Conservation (phyloP, 2,888 invertebrate genomes). For the Limnephilus marmoratus region DNA sequence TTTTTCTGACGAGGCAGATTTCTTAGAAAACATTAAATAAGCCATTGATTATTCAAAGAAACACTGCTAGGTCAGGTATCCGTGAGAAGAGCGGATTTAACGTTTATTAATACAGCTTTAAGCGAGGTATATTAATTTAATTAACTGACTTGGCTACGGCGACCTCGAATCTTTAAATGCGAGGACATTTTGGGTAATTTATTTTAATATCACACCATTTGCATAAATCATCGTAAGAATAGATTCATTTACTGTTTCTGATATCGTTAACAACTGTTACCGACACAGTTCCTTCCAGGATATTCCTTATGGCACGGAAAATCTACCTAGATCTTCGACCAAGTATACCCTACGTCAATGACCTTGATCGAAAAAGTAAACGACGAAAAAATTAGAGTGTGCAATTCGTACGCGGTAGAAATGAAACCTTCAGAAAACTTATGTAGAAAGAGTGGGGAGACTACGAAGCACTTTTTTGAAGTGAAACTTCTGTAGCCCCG, state of each 20-base stretch:
- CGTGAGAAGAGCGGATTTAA: background rate
- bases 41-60: background rate
- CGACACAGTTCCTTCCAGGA: background rate
- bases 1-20: background rate
- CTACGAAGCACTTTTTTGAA: too few species aligned
- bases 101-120: background rate
- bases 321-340: too few species aligned
- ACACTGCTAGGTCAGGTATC: conserved; percentile 28
- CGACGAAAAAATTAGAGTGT: too few species aligned
- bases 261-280: conserved; percentile 30
- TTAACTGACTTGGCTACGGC: background rate
- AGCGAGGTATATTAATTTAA: conserved; percentile 2
- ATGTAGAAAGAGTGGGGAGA: too few species aligned
- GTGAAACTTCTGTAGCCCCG: too few species aligned
- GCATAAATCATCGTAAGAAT: conserved; percentile 21
- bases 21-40: background rate
- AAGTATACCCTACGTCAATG: too few species aligned
- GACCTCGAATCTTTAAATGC: conserved; percentile 14
- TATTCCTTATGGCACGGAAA: background rate
- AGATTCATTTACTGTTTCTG: conserved; percentile 21
- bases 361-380: too few species aligned
- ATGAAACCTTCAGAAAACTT: too few species aligned
- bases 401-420: too few species aligned
- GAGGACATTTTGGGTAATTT: background rate
- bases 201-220: conserved; percentile 27